Conservation (phyloP, 2,113 vertebrate species). For the Lasiurus borealis region DNA sequence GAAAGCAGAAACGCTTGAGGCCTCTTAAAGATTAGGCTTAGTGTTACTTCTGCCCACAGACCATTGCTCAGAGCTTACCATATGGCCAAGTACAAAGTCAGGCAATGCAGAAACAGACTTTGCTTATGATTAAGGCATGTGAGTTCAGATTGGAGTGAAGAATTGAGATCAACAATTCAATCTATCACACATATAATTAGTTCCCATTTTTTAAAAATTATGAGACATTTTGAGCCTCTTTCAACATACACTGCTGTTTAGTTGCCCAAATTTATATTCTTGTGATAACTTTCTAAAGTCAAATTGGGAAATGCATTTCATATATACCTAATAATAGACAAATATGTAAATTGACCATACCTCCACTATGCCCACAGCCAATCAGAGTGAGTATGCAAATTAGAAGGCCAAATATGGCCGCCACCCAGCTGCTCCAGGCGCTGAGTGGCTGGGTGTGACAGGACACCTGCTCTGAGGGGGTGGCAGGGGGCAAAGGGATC, state of each 20-base stretch:
- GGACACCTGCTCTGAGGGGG: no score
- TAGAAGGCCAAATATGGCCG: no score
- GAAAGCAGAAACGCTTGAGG: background rate
- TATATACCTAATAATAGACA: background rate
- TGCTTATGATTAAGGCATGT: background rate
- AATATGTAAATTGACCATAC: no score
- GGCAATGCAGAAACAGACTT: background rate
- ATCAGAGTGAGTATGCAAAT: no score
- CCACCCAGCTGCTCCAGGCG: no score
- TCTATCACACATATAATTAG: background rate
- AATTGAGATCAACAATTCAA: background rate
- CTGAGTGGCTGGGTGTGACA: no score
- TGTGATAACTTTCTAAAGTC: background rate
- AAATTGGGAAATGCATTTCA: slow-evolving; percentile 3
- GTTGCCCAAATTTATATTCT: background rate
- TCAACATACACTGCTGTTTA: background rate
- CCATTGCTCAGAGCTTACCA: background rate
- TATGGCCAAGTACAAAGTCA: background rate
- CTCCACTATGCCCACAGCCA: no score
- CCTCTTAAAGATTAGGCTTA: background rate
- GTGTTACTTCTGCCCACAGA: background rate
- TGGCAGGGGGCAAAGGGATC: no score
- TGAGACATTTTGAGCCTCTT: background rate
- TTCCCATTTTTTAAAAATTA: background rate
- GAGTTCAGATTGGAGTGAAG: background rate